Base-by-base conservation (phyloP, 1,140 invertebrate species). In the Rhynchophorus ferrugineus region DNA sequence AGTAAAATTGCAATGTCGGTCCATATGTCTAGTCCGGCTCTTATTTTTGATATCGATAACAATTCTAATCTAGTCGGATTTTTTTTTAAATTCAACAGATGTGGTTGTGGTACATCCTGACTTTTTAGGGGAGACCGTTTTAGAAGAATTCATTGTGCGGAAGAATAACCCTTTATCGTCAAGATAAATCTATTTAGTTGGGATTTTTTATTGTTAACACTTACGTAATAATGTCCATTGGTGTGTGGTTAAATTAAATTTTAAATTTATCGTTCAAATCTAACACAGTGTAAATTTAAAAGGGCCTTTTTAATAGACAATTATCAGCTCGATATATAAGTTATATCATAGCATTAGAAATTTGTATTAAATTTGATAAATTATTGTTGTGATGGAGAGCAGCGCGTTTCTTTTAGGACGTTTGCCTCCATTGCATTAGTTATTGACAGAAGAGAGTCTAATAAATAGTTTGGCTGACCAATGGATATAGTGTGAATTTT, bases 111-210 rank as follows among this genome's bases (percentile, higher is more conserved):
- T 41, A 18, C 22, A 17, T 21, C 47, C 37, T 49, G 21, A 36
- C 20, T 14, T 37, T 20, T 37, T 37, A 34, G 24, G 46, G 43
- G 43, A 43, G 33, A 44, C 38, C 20, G 29, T 36, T 8, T n/a
- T 13, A 48, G 18, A 38, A 29, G 35, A 50, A 55, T 58, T 49
- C 44, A 58, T 58, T 47, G 56, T 36, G 37, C 42, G 56, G 56
- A 58, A 58, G 46, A 47, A 33, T 51, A 55, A 46, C 56, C 56
- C 49, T 58, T 58, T 48, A 50, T 51, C 20, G 42, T 56, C 14
- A 14, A 18, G 37, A 49, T 29, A 29, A 29, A 29, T 29, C 24
- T 29, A 29, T 29, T 29, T 29, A 29, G 24, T 29, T 5, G 5
- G 24, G 24, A 29, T 29, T 29, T 29, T 29, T 29, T 6, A 29